Evolutionary conservation across 2,113 vertebrate genomes (phyloP).

Genomic region (Lipotes vexillifer): DNA sequence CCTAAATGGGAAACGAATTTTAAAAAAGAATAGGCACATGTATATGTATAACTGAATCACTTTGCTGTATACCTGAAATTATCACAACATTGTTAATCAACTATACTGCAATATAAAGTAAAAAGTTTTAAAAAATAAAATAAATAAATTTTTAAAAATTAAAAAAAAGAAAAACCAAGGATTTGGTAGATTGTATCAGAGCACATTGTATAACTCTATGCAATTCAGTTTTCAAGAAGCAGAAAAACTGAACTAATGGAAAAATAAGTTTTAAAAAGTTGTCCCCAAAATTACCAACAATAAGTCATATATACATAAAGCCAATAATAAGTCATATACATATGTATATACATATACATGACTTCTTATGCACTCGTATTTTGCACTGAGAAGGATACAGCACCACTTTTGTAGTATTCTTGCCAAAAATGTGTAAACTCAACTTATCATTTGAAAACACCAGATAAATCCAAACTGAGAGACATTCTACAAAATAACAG

Average conservation of each 20-base stretch:
- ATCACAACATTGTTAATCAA: too few species aligned
- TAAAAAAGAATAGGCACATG: too few species aligned
- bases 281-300: background rate
- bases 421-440: background rate
- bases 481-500: background rate
- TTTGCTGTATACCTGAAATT: too few species aligned
- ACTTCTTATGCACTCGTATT: background rate
- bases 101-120: too few species aligned
- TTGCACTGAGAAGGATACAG: background rate
- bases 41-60: too few species aligned
- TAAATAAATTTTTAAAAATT: background rate
- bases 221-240: conserved; percentile 15
- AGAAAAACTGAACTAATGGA: background rate
- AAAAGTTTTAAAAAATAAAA: background rate
- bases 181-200: background rate
- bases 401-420: background rate
- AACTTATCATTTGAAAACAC: background rate
- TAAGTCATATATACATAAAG: background rate
- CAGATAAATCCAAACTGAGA: background rate
- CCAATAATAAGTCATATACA: too few species aligned
- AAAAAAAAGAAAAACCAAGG: background rate
- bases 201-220: background rate
- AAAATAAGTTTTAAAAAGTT: background rate
- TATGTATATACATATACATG: background rate
- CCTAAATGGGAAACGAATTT: too few species aligned